A percentile compares a stretch with the other conserved stretches of the same genome.
phyloP scores from a whole-genome alignment of 2,113 vertebrate genomes.

The Asarcornis scutulata region DNA sequence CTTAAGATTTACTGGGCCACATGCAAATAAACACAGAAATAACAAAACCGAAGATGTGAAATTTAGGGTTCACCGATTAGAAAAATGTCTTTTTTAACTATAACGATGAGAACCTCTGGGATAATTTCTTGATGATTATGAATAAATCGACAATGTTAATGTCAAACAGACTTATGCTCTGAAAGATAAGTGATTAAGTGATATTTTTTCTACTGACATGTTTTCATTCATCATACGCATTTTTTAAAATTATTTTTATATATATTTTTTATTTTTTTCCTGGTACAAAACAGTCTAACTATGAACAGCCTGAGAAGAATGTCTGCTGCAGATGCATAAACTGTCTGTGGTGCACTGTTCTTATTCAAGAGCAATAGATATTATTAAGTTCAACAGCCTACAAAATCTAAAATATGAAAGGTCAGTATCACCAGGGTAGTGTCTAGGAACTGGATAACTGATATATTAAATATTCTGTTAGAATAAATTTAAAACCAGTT shows the following conservation, averaged over 20 bases:
- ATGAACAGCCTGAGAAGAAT: not conserved
- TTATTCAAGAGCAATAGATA: not conserved
- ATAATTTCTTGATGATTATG: not conserved
- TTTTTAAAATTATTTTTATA: not conserved
- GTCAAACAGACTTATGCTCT: not conserved
- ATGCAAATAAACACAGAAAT: not conserved
- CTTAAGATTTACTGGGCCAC: not conserved
- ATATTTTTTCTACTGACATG: not conserved
- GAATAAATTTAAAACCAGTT: not conserved
- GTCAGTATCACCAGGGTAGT: not conserved
- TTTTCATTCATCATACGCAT: not conserved
- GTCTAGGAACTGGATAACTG: not conserved
- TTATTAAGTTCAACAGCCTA: not conserved
- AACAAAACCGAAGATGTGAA: not conserved
- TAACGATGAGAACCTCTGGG: not conserved
- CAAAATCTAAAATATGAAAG: not conserved
- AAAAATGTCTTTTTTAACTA: not conserved
- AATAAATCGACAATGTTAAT: not conserved
- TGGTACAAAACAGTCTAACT: not conserved
- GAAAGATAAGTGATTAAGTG: not conserved
- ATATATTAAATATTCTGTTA: not conserved
- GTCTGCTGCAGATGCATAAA: not conserved
- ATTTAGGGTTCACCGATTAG: not conserved
- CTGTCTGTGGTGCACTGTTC: not conserved
- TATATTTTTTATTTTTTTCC: not conserved